Conservation (phyloP, 2,113 vertebrate genomes). For the Poeciliopsis retropinna region DNA sequence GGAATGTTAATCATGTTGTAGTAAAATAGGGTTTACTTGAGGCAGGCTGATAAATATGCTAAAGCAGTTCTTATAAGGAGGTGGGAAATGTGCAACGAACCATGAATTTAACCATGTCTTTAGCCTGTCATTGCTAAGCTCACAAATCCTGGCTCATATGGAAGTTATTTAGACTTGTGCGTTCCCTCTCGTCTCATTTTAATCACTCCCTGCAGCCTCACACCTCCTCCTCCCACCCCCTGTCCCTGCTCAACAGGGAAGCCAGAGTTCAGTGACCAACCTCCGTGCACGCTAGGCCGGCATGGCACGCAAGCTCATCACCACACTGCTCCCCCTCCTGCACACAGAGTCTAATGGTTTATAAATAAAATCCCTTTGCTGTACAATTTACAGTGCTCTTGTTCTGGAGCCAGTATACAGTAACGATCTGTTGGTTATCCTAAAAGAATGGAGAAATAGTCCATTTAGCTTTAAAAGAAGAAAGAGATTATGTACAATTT, state of each 20-base stretch:
- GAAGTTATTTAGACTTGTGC: slow-evolving; percentile 81
- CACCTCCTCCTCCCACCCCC: slow-evolving; percentile 8
- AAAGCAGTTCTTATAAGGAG: slow-evolving; percentile 12
- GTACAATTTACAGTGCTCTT: slow-evolving; percentile 68
- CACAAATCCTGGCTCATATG: slow-evolving; percentile 78
- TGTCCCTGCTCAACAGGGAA: slow-evolving; percentile 74
- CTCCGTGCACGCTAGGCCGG: slow-evolving; percentile 74
- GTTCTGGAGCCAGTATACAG: slow-evolving; percentile 52
- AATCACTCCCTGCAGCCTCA: slow-evolving; percentile 72
- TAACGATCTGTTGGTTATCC: slow-evolving; percentile 56
- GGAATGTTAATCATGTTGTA: background rate
- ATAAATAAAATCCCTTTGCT: slow-evolving; percentile 53
- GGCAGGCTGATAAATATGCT: background rate
- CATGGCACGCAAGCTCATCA: slow-evolving; percentile 81
- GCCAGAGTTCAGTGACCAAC: slow-evolving; percentile 74
- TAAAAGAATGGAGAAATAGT: slow-evolving; percentile 16
- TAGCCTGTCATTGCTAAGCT: slow-evolving; percentile 64
- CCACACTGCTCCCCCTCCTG: slow-evolving; percentile 50
- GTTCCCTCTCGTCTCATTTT: slow-evolving; percentile 79
- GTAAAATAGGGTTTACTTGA: background rate
- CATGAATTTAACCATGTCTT: slow-evolving; percentile 37
- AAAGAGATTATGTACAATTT: background rate
- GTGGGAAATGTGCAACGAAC: slow-evolving; percentile 40
- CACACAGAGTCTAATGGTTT: slow-evolving; percentile 57
- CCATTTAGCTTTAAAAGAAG: slow-evolving; percentile 2